Percentiles rank a stretch among this genome's conserved stretches.
These are phyloP conservation scores for Drosophila watanabei DNA, from an alignment of 1,140 invertebrate species.

Conservation along the genomic window DNA sequence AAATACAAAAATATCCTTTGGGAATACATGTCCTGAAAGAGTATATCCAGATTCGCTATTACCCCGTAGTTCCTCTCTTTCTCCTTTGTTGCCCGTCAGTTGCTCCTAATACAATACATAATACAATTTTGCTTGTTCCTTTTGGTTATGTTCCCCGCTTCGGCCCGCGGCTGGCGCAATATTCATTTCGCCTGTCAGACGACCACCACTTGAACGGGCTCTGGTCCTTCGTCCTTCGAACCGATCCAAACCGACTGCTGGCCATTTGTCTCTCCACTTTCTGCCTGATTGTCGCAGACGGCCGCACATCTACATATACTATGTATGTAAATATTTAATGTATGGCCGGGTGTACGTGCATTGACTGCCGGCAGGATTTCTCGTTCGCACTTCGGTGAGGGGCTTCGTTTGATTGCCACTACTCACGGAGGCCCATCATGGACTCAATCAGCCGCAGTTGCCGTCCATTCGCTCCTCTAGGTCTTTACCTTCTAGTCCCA, in stretches of 20 bases:
- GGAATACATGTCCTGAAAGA: not conserved
- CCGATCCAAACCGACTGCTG: conserved; percentile 30
- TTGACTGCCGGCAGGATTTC: conserved; percentile 45
- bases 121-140: conserved; percentile 42
- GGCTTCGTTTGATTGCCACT: conserved; percentile 74
- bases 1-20: not conserved
- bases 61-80: not conserved
- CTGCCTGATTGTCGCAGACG: conserved; percentile 21
- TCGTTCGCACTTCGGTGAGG: conserved; percentile 58
- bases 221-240: conserved; percentile 7
- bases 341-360: conserved; percentile 58
- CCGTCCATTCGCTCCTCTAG: conserved; percentile 15
- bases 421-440: conserved; percentile 59
- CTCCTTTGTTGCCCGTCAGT: conserved; percentile 1
- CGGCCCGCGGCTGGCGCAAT: conserved; percentile 10
- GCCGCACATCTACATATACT: conserved; percentile 11
- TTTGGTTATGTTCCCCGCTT: conserved; percentile 18
- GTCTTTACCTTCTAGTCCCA: conserved; percentile 5
- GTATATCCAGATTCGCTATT: not conserved
- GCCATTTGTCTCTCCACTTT: conserved; percentile 53
- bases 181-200: conserved; percentile 42
- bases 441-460: conserved; percentile 38
- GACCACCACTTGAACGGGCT: conserved; percentile 25
- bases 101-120: conserved; percentile 46
- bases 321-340: conserved; percentile 60